Evolutionary conservation across 1,140 invertebrate genomes (phyloP).

Genomic region (Pseudomyrmex concolor): DNA sequence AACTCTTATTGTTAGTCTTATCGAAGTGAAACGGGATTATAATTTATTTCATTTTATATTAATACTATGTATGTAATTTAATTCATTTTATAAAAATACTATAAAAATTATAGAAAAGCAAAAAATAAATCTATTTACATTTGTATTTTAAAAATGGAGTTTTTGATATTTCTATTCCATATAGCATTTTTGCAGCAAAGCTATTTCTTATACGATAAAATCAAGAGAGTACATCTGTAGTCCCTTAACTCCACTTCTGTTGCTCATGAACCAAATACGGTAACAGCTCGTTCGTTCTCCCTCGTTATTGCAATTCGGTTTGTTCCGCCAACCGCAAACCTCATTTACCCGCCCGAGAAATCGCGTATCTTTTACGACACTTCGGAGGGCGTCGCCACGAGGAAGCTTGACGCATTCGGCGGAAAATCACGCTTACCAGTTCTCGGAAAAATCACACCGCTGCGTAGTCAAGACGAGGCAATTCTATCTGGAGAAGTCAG

Average conservation of each 20-base stretch:
- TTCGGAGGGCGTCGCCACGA: slow-evolving; percentile 40
- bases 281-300: not conserved
- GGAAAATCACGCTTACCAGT: slow-evolving; percentile 62
- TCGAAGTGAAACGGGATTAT: too few species aligned
- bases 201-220: not conserved
- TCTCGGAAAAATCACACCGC: slow-evolving; percentile 47
- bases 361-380: slow-evolving; percentile 49
- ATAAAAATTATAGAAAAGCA: too few species aligned
- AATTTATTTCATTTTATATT: too few species aligned
- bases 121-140: not conserved
- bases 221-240: not conserved
- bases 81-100: too few species aligned
- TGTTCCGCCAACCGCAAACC: slow-evolving; percentile 48
- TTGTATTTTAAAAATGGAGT: not conserved
- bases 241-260: slow-evolving; percentile 22
- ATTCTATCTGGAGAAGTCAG: slow-evolving; percentile 42
- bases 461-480: slow-evolving; percentile 35
- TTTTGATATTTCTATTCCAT: not conserved
- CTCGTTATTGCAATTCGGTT: slow-evolving; percentile 45
- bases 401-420: slow-evolving; percentile 48
- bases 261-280: slow-evolving; percentile 2
- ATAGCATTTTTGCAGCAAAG: too few species aligned
- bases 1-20: too few species aligned
- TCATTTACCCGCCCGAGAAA: slow-evolving; percentile 52
- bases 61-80: too few species aligned